Base-by-base conservation (phyloP, 2,888 invertebrate genomes). In the Teleogryllus oceanicus region DNA sequence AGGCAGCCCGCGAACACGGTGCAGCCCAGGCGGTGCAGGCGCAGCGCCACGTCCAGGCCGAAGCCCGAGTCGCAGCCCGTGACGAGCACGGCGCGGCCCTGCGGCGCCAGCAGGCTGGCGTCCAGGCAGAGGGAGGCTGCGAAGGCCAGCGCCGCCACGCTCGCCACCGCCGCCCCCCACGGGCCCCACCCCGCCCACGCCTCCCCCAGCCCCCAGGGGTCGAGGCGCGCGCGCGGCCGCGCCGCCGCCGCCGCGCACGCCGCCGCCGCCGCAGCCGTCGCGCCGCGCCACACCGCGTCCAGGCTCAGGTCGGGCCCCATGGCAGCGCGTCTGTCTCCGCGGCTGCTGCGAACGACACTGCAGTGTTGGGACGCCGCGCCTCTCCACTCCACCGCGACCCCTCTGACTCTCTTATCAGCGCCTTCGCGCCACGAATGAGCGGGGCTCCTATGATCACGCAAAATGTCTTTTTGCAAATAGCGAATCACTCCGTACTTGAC, bases 1-100 rank as follows among this genome's bases (percentile, higher is more conserved):
- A 86, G 80, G 81, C 86, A 86, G 16, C 85, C 86, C 11, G 86
- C 86, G 83, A 87, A 86, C 16, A 85, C 85, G 37, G 84, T 83
- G 76, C 85, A 83, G 37, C 86, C 86, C 82, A 84, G 83, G 51
- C 80, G n/a, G 77, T 83, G 82, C 50, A 84, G 81, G 78, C 82
- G 82, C 49, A 82, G 50, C 11, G 84, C 84, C 78, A 83, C 50
- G 11, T 81, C 82, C 50, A 80, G 80, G 18, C 84, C 84, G 77
- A 84, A 83, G 5, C 83, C 84, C 8, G 83, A 82, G 75, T 84
- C 84, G 78, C 84, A 84, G 21, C 84, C 84, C 11, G 84, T 84
- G 18, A 84, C 82, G 16, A 84, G 62, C 37, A 84, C 81, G 16
- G 81, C 83, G 79, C 82, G 83, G n/a, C 79, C 81, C 20, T 75